Conservation (phyloP, 1,140 invertebrate species). For the Bursaphelenchus mucronatus region DNA sequence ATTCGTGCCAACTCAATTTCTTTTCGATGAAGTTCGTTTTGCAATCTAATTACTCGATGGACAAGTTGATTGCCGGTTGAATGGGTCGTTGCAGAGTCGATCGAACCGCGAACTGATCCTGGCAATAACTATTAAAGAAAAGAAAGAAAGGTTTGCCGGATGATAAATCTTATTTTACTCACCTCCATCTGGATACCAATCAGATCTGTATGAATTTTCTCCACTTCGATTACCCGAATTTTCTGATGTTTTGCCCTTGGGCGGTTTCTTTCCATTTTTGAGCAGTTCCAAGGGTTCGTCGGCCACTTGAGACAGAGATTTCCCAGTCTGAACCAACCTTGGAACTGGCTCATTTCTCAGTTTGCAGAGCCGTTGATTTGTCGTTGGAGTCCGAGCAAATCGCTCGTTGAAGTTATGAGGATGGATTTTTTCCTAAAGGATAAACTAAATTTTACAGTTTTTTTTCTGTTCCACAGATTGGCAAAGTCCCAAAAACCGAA, state of each 20-base stretch:
- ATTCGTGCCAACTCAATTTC: constrained; percentile 28
- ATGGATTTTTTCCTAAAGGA: not conserved
- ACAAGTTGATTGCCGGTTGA: constrained; percentile 22
- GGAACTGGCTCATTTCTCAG: constrained; percentile 9
- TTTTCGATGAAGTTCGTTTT: constrained; percentile 31
- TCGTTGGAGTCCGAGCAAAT: not conserved
- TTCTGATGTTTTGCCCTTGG: constrained; percentile 4
- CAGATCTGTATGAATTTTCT: too few species aligned
- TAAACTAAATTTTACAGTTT: too few species aligned
- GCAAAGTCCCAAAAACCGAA: too few species aligned
- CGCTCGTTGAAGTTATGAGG: constrained; percentile 7
- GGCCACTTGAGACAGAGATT: constrained; percentile 7
- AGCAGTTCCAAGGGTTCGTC: not conserved
- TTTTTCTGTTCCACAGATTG: too few species aligned
- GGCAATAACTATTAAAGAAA: too few species aligned
- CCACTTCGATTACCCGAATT: not conserved
- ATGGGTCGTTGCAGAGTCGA: too few species aligned
- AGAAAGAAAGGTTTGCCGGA: too few species aligned
- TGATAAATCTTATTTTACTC: too few species aligned
- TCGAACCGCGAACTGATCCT: too few species aligned
- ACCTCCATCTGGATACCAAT: too few species aligned
- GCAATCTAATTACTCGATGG: constrained; percentile 34
- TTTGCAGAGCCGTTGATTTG: constrained; percentile 14
- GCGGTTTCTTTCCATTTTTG: not conserved
- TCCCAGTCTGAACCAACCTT: constrained; percentile 9